A percentile compares a stretch with the other conserved stretches of the same genome.
These are phyloP conservation scores for Phylloscopus whistleri DNA, from an alignment of 2,113 vertebrate genomes.

Conservation along the genomic window DNA sequence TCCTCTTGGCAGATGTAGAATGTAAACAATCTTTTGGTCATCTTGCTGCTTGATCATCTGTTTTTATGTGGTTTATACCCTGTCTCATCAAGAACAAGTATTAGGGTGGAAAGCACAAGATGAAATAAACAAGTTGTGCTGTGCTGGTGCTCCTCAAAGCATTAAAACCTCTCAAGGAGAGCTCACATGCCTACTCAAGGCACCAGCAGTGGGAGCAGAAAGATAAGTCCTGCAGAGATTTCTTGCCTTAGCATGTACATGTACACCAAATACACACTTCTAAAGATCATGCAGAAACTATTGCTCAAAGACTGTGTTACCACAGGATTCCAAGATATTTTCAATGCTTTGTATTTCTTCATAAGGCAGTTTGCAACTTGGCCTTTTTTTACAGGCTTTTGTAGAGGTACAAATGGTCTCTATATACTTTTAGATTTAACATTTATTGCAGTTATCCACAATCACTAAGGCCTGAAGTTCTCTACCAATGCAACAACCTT, in stretches of 20 bases:
- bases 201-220: background rate
- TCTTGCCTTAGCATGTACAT: background rate
- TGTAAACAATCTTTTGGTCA: background rate
- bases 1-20: conserved; percentile 40
- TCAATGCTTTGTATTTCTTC: background rate
- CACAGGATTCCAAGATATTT: background rate
- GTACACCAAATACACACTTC: background rate
- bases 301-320: background rate
- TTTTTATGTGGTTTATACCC: background rate
- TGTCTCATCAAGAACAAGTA: background rate
- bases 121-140: background rate
- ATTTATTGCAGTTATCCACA: background rate
- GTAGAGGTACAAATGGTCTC: background rate
- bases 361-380: background rate
- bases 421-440: background rate
- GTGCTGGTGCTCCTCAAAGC: background rate
- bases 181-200: background rate
- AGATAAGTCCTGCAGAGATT: background rate
- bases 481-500: background rate
- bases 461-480: background rate
- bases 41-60: background rate
- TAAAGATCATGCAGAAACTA: background rate
- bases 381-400: background rate
- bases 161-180: background rate
- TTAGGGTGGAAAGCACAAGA: background rate